Evolutionary conservation across 2,888 invertebrate genomes (phyloP).

Genomic region (Uropetala carovei): DNA sequence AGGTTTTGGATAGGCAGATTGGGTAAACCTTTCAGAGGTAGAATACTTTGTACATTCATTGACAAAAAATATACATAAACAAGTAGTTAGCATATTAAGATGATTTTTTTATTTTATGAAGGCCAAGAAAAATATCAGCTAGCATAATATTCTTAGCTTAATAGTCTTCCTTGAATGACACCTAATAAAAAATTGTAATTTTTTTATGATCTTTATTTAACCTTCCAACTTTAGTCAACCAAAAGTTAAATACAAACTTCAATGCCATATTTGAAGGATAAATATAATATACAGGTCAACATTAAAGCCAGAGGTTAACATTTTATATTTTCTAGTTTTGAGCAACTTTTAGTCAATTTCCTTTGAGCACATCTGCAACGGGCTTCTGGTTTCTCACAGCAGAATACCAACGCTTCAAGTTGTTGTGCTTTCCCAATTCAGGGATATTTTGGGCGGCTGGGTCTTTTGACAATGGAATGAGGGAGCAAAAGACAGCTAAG

Average conservation of each 20-base stretch:
- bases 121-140: too few species aligned
- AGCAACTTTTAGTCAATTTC: neutral
- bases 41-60: too few species aligned
- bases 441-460: neutral
- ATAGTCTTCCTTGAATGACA: neutral
- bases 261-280: neutral
- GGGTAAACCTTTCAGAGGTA: too few species aligned
- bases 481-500: constrained; percentile 72
- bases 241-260: neutral
- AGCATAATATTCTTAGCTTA: too few species aligned
- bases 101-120: too few species aligned
- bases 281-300: neutral
- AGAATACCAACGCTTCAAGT: constrained; percentile 16
- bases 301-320: neutral
- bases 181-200: neutral
- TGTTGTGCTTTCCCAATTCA: neutral
- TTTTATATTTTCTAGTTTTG: neutral
- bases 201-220: neutral
- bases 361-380: neutral
- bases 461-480: constrained; percentile 72
- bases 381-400: neutral
- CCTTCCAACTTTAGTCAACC: neutral
- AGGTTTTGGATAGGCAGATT: too few species aligned
- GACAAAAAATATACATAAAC: too few species aligned
- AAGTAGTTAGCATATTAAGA: too few species aligned